Evolutionary conservation across 2,888 invertebrate genomes (phyloP).

Genomic region (Rotaria magnacalcarata): DNA sequence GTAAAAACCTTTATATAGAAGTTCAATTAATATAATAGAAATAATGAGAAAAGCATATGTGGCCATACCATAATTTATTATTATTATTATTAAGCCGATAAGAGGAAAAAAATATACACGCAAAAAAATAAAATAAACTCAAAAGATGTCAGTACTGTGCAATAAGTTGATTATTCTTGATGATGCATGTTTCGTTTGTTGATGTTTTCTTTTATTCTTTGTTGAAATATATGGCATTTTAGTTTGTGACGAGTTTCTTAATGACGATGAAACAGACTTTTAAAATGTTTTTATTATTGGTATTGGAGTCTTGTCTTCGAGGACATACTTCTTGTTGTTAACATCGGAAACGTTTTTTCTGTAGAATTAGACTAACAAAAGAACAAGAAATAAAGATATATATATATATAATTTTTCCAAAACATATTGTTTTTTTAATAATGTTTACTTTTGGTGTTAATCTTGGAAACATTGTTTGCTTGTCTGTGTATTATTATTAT

Average conservation of each 20-base stretch:
- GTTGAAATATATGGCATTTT: background rate
- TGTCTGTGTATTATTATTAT: background rate
- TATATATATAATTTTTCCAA: no score
- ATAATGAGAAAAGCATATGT: no score
- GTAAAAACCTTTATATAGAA: background rate
- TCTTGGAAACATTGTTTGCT: background rate
- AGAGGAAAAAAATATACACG: background rate
- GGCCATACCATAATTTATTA: background rate
- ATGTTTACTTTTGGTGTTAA: background rate
- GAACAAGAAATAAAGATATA: no score
- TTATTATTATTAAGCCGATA: background rate
- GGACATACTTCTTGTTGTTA: no score
- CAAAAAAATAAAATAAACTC: background rate
- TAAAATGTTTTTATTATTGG: background rate
- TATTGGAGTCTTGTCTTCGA: background rate
- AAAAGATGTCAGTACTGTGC: background rate
- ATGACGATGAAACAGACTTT: background rate
- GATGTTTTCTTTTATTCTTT: background rate
- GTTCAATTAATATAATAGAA: background rate
- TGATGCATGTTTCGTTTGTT: background rate
- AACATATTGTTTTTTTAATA: no score
- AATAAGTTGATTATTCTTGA: background rate
- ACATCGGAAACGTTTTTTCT: no score
- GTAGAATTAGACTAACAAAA: no score
- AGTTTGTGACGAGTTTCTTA: background rate